Evolutionary conservation across 2,113 vertebrate genomes (phyloP).

Genomic region (Odocoileus virginianus): DNA sequence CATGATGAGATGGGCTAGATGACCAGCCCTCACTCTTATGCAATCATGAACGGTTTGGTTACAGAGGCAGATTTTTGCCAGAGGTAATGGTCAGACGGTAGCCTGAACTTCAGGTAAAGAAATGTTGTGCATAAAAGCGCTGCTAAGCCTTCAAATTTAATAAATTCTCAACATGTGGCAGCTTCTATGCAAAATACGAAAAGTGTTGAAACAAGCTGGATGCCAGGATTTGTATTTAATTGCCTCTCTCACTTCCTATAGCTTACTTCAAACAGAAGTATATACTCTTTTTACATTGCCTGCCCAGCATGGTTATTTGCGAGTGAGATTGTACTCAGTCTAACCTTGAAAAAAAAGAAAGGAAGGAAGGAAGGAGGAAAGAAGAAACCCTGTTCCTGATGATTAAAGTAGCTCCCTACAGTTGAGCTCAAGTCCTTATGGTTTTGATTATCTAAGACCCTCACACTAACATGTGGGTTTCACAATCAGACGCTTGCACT

Average conservation of each 20-base stretch:
- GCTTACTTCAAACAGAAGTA: neutral
- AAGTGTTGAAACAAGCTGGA: neutral
- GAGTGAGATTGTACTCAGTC: neutral
- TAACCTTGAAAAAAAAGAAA: neutral
- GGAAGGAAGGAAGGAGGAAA: neutral
- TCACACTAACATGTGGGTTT: neutral
- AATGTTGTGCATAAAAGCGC: neutral
- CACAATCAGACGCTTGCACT: neutral
- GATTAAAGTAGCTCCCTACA: neutral
- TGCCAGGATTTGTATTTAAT: neutral
- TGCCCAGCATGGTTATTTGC: neutral
- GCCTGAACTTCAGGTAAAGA: neutral
- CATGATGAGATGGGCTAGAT: neutral
- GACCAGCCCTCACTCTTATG: neutral
- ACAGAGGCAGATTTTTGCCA: neutral
- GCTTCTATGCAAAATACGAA: neutral
- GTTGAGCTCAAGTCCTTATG: neutral
- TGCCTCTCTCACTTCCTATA: neutral
- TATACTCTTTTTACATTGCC: neutral
- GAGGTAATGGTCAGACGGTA: neutral
- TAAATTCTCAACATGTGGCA: neutral
- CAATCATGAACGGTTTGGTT: neutral
- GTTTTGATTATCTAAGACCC: neutral
- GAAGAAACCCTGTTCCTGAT: neutral
- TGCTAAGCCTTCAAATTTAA: neutral